phyloP scores from a whole-genome alignment of 1,140 invertebrate species.

The Drosophila suzukii region DNA sequence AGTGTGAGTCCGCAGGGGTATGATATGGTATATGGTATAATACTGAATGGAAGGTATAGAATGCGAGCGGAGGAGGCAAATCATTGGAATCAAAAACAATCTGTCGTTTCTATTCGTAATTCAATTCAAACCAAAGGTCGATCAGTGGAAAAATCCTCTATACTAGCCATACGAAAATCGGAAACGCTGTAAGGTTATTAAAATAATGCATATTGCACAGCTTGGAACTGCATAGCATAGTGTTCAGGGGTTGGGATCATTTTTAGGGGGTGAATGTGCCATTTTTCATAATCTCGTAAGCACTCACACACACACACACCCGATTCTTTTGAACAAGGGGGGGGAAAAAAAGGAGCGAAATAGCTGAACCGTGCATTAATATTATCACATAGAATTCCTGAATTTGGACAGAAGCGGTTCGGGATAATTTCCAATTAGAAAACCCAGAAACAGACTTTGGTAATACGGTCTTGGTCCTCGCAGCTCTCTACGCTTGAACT shows the following conservation, averaged over 20 bases:
- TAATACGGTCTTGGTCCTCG: neutral
- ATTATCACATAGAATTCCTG: constrained; percentile 50
- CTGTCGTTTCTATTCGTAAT: too few species aligned
- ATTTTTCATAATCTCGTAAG: constrained; percentile 62
- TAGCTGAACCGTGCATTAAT: constrained; percentile 38
- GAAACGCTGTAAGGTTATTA: constrained; percentile 25
- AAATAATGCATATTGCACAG: constrained; percentile 53
- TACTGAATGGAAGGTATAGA: constrained; percentile 4
- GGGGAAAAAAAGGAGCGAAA: constrained; percentile 3
- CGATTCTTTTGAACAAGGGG: neutral
- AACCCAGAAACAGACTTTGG: constrained; percentile 28
- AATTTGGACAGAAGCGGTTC: constrained; percentile 52
- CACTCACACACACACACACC: constrained; percentile 16
- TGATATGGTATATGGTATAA: neutral
- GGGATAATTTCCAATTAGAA: constrained; percentile 77
- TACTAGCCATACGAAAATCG: neutral
- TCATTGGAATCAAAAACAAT: neutral
- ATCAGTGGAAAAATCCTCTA: neutral
- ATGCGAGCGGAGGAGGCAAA: neutral
- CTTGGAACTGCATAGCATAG: constrained; percentile 23
- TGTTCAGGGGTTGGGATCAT: constrained; percentile 49
- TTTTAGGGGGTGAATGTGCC: constrained; percentile 71
- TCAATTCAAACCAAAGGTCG: neutral
- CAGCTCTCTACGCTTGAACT: constrained; percentile 9
- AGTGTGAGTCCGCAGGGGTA: constrained; percentile 8